Percentiles rank a stretch among this genome's conserved stretches.
Conservation (phyloP, 2,888 invertebrate genomes). For the Pristionchus japonicus region DNA sequence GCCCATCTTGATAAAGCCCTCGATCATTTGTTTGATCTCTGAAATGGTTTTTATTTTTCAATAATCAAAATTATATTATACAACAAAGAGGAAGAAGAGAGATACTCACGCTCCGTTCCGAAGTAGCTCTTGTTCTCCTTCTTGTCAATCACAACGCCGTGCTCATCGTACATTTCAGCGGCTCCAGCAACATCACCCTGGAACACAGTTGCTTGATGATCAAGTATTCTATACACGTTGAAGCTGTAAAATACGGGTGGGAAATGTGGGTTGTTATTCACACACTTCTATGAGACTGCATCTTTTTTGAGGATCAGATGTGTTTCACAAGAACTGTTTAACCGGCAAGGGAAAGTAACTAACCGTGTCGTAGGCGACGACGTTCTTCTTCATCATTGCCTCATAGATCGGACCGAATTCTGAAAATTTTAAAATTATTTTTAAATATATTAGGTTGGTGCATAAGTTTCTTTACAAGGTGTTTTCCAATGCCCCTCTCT, state of each 20-base stretch:
- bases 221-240: too few species aligned
- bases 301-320: too few species aligned
- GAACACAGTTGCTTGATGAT: not conserved
- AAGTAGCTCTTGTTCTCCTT: not conserved
- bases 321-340: too few species aligned
- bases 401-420: constrained; percentile 4
- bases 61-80: too few species aligned
- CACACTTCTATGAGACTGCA: too few species aligned
- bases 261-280: too few species aligned
- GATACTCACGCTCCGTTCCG: not conserved
- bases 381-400: constrained; percentile 21
- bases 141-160: constrained; percentile 5
- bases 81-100: too few species aligned
- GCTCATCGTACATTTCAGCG: not conserved
- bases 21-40: constrained; percentile 32
- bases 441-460: too few species aligned
- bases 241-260: too few species aligned
- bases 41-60: not conserved
- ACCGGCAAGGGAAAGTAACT: too few species aligned
- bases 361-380: not conserved
- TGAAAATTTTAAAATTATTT: not conserved
- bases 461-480: too few species aligned
- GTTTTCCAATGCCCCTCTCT: too few species aligned
- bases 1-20: constrained; percentile 22
- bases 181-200: not conserved